Base-by-base conservation (phyloP, 2,888 invertebrate species). In the Phytoseiulus persimilis region DNA sequence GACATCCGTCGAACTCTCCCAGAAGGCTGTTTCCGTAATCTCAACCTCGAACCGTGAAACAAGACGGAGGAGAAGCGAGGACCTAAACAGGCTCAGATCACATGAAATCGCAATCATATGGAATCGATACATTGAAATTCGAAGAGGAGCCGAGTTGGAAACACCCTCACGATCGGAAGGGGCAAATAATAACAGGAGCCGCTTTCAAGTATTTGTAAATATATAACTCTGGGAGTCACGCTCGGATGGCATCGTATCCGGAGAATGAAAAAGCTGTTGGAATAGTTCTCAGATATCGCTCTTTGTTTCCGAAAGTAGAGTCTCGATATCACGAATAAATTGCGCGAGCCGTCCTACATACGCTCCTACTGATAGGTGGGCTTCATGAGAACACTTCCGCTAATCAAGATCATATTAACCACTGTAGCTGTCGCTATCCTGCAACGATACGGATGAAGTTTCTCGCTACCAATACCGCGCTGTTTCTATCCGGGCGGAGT, bases 1-100 rank as follows among this genome's bases (percentile, higher is more conserved):
- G 95, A 95, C 90, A 97, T 98, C 91, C 94, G 95, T 0, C 94
- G 95, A 90, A 94, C 96, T 90, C 94, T 98, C 90, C 98, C 98
- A 0, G 94, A 94, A 32, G 92, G 92, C 90, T 98, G 98, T 93
- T 96, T 95, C 93, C 65, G 91, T 31, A 65, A 65, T 23, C 65
- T 65, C 1, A 65, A 65, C 28, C 65, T 65, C 28, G 65, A 65
- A 28, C 65, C 65, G 9, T 65, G 18, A 65, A 65, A 65, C 65
- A n/a, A n/a, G n/a, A n/a, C n/a, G n/a, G n/a, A n/a, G n/a, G n/a
- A n/a, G n/a, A n/a, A n/a, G n/a, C n/a, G n/a, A n/a, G n/a, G n/a
- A n/a, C n/a, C n/a, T n/a, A n/a, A n/a, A n/a, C n/a, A n/a, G n/a
- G n/a, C n/a, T n/a, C n/a, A n/a, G n/a, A n/a, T n/a, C n/a, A n/a